Percentiles rank a stretch among this genome's conserved stretches.
Conservation (phyloP, 2,888 invertebrate species). For the Endotricha flammealis region DNA sequence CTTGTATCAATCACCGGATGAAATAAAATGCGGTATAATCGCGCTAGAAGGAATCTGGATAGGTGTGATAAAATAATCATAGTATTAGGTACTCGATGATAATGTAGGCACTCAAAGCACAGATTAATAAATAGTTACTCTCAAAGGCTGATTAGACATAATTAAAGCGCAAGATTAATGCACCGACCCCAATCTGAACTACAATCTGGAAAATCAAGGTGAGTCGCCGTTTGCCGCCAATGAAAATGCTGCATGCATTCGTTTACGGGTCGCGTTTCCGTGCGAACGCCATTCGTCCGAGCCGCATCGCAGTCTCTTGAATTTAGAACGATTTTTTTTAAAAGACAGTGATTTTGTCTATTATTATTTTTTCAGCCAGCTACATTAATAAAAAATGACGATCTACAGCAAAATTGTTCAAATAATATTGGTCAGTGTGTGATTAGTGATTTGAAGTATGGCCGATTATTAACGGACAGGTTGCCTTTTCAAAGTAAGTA, state of each 20-base stretch:
- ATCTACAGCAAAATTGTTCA: conserved; percentile 74
- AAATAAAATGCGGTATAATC: too few species aligned
- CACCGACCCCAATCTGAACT: too few species aligned
- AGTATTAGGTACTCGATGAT: too few species aligned
- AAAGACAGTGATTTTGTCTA: conserved; percentile 4
- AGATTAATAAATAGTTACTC: too few species aligned
- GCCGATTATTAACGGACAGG: too few species aligned
- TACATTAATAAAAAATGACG: conserved; percentile 47
- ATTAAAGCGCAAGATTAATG: too few species aligned
- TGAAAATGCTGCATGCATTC: conserved; percentile 43
- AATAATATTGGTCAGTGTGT: conserved; percentile 70
- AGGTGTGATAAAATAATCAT: too few species aligned
- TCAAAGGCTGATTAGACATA: too few species aligned
- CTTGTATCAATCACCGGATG: too few species aligned
- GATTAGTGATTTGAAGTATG: conserved; percentile 18
- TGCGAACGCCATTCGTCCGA: conserved; percentile 33
- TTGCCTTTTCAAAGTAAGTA: too few species aligned
- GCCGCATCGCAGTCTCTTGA: conserved; percentile 11
- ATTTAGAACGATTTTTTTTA: conserved; percentile 7
- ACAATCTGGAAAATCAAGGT: conserved; percentile 57
- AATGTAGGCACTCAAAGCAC: too few species aligned
- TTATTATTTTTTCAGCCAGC: neutral
- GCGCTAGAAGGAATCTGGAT: too few species aligned
- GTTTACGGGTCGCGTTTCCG: conserved; percentile 39
- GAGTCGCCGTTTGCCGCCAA: conserved; percentile 40